Percentiles rank a stretch among this genome's conserved stretches.
phyloP scores from a whole-genome alignment of 2,797 vertebrate genomes.

The Bryconaethiops microstoma region DNA sequence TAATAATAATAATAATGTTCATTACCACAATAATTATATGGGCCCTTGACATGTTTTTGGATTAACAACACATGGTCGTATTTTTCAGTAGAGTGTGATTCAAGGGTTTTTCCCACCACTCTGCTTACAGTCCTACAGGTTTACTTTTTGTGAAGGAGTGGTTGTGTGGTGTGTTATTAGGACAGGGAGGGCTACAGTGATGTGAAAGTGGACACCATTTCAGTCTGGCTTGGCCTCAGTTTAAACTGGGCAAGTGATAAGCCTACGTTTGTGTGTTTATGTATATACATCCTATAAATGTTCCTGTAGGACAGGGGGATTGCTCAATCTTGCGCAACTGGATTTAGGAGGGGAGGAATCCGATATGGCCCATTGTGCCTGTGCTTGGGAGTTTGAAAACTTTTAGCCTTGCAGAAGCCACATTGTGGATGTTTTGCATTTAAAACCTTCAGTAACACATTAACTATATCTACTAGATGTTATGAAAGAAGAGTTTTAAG shows the following conservation, averaged over 20 bases:
- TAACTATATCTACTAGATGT: not conserved
- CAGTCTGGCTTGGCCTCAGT: constrained; percentile 73
- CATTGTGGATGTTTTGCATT: constrained; percentile 21
- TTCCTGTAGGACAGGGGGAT: constrained; percentile 60
- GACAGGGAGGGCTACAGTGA: constrained; percentile 49
- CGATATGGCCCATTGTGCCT: constrained; percentile 47
- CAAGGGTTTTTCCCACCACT: not conserved
- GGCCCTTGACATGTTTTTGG: too few species aligned
- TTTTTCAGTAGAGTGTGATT: not conserved
- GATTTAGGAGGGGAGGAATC: constrained; percentile 45
- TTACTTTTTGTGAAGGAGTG: not conserved
- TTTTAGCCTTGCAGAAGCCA: not conserved
- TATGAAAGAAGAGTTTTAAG: not conserved
- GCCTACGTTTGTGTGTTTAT: constrained; percentile 26
- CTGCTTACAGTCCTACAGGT: not conserved
- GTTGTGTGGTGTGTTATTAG: constrained; percentile 2
- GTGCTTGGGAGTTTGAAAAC: constrained; percentile 26
- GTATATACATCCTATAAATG: constrained; percentile 50
- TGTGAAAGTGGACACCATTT: constrained; percentile 68
- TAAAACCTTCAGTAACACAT: not conserved
- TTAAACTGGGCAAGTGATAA: constrained; percentile 66
- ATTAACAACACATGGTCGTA: not conserved
- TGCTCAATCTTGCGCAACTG: constrained; percentile 62
- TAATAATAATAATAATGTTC: too few species aligned
- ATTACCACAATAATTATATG: too few species aligned